phyloP scores from a whole-genome alignment of 2,797 vertebrate species.

The Natrix natrix region DNA sequence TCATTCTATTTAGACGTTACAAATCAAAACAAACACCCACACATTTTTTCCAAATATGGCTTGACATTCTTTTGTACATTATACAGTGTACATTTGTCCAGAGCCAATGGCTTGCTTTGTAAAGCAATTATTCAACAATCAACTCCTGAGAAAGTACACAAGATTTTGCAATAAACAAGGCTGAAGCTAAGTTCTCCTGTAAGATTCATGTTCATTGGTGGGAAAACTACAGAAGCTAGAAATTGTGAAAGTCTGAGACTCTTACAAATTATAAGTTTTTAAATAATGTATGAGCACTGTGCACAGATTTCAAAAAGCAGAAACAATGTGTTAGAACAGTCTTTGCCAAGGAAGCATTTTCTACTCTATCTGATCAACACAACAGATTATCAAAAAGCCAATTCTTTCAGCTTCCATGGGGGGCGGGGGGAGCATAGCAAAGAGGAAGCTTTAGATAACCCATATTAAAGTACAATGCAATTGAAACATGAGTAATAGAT shows the following conservation, averaged over 20 bases:
- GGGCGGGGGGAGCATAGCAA: not conserved
- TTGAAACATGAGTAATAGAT: not conserved
- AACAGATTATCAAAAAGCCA: not conserved
- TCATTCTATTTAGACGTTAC: constrained; percentile 37
- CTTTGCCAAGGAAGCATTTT: not conserved
- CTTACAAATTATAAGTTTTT: not conserved
- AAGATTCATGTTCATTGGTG: not conserved
- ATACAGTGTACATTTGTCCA: not conserved
- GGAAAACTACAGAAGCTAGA: not conserved
- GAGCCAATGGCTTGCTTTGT: constrained; percentile 13
- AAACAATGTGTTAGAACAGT: not conserved
- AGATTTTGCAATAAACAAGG: not conserved
- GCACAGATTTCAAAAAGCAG: not conserved
- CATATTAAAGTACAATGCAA: not conserved
- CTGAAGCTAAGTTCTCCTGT: not conserved
- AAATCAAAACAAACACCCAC: constrained; percentile 43
- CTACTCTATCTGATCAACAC: not conserved
- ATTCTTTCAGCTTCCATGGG: not conserved
- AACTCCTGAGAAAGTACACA: constrained; percentile 16
- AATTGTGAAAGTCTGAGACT: not conserved
- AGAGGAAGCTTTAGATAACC: not conserved
- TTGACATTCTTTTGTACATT: constrained; percentile 15
- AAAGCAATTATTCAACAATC: constrained; percentile 21
- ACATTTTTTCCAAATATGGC: constrained; percentile 47
- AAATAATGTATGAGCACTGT: not conserved